A percentile compares a stretch with the other conserved stretches of the same genome.
phyloP scores from a whole-genome alignment of 2,888 invertebrate genomes.

The Lordiphosa andalusiaca region DNA sequence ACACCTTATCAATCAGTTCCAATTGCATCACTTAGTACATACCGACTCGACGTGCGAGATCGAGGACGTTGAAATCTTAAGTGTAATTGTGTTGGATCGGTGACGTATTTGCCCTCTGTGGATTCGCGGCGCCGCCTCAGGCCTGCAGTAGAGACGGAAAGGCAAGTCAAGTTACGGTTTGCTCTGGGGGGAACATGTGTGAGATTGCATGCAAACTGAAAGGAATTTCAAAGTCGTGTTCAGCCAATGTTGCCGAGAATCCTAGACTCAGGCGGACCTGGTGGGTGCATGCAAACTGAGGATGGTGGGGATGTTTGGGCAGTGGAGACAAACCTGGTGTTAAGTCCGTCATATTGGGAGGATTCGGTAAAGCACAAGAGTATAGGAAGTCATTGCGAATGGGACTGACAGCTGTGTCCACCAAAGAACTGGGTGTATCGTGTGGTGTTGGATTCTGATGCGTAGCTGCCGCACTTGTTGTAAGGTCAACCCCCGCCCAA shows the following conservation, averaged over 20 bases:
- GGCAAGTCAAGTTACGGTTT: no score
- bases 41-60: conserved; percentile 80
- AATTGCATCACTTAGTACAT: conserved; percentile 34
- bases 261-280: no score
- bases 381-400: conserved; percentile 45
- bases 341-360: conserved; percentile 81
- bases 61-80: conserved; percentile 89
- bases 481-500: conserved; percentile 83
- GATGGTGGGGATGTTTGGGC: no score
- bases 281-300: no score
- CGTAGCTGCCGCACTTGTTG: conserved; percentile 16
- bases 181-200: no score
- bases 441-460: conserved; percentile 19
- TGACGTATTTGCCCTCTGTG: conserved; percentile 89
- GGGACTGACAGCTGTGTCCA: conserved; percentile 23
- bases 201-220: no score
- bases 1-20: background rate
- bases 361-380: conserved; percentile 70
- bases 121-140: conserved; percentile 88
- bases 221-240: no score
- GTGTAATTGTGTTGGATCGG: conserved; percentile 91
- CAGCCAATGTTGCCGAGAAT: no score
- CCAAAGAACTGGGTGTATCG: conserved; percentile 12
- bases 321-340: conserved; percentile 81
- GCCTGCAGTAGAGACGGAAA: conserved; percentile 62